phyloP scores from a whole-genome alignment of 2,797 vertebrate species.

The Microcaecilia unicolor region DNA sequence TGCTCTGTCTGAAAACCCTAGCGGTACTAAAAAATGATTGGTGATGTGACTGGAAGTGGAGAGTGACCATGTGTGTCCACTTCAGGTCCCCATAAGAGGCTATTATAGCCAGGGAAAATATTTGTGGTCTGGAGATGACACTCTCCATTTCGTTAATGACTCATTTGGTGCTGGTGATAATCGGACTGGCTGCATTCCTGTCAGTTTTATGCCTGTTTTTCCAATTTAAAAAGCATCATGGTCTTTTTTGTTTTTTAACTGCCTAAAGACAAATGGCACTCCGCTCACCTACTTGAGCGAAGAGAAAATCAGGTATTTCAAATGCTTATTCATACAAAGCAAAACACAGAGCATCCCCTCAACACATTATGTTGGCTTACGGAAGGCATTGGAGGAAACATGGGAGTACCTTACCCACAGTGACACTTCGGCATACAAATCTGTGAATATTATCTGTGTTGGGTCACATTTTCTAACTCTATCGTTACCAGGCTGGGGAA shows the following conservation, averaged over 20 bases:
- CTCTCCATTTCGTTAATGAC: conserved; percentile 63
- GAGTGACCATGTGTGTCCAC: conserved; percentile 55
- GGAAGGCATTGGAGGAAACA: too few species aligned
- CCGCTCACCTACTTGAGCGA: conserved; percentile 54
- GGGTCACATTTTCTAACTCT: too few species aligned
- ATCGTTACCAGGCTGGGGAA: too few species aligned
- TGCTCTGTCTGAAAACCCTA: conserved; percentile 8
- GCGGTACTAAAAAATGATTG: conserved; percentile 12
- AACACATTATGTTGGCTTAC: conserved; percentile 36
- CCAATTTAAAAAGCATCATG: conserved; percentile 53
- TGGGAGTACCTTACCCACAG: too few species aligned
- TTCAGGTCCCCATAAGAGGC: conserved; percentile 69
- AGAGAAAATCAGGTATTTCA: conserved; percentile 47
- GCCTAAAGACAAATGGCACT: conserved; percentile 50
- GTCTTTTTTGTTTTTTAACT: too few species aligned
- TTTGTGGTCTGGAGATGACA: conserved; percentile 65
- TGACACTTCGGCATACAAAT: too few species aligned
- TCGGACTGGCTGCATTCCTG: conserved; percentile 39
- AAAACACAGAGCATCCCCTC: conserved; percentile 16
- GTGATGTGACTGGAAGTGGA: conserved; percentile 20
- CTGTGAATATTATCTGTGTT: too few species aligned
- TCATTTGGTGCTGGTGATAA: conserved; percentile 38
- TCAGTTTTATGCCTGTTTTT: conserved; percentile 34
- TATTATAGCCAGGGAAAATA: conserved; percentile 64
- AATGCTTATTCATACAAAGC: conserved; percentile 39